Base-by-base conservation (phyloP, 2,888 invertebrate genomes). In the Caenorhabditis sp. region DNA sequence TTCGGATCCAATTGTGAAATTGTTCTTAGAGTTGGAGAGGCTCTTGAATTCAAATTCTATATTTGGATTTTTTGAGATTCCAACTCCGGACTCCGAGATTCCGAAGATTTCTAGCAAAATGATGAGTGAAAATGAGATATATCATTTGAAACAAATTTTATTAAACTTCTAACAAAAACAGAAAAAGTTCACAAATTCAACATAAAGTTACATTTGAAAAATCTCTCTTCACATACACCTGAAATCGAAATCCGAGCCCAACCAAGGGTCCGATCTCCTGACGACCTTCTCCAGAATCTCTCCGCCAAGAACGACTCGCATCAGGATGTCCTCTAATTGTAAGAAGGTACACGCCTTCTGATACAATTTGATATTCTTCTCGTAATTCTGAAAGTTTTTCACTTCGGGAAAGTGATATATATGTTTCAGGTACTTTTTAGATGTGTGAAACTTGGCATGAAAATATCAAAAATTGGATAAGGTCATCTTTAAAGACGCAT, bases 241-340 rank as follows among this genome's bases (percentile, higher is more conserved):
- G 10, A 12, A 54, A 8, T 10, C 6, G 14, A 54, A 26, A 12
- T 54, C 19, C 4, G 26, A 14, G 14, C 12, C 26, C 19, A 26
- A 26, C 24, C 54, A 14, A 1, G 54, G 47, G 2, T 22, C 26
- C 8, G 22, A 12, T 24, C 16, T 54, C 24, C 26, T 54, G 12
- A 26, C 6, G 5, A 26, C 54, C 24, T 54, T 26, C 2, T 26
- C 54, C 54, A 54, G 14, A 10, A 0, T 1, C 14, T 54, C 54
- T 54, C 54, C 54, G 3, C 26, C 26, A 24, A 54, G 14, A 26
- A 54, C 22, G 12, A 54, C 54, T 8, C 54, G 54, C 10, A 54
- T 54, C 26, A 54, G 26, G 12, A 54, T 26, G 16, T 54, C 54
- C 26, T 54, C 54, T n/a, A n/a, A n/a, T n/a, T n/a, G n/a, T n/a